Evolutionary conservation across 1,140 invertebrate genomes (phyloP), one percentile per base, ranked within the genome.

Genomic region (Akabosia matsudoensis): DNA sequence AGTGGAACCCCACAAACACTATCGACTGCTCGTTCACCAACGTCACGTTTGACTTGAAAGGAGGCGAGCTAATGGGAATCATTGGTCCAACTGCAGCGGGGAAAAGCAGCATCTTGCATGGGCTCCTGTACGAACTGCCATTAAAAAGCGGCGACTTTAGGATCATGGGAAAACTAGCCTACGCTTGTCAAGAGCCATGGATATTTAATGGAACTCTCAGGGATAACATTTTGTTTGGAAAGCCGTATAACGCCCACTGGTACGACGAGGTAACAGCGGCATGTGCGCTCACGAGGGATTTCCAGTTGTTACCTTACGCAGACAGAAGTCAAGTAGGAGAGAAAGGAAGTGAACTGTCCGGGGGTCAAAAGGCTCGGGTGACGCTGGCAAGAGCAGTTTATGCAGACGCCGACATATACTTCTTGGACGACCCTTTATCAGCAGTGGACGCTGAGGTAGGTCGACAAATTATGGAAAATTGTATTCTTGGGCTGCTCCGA

Each of bases 311-410:
- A n/a, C 26, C 74, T 18, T 72, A 61, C 26, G 74, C 52, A 4
- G 88, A 88, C 76, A 74, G 82, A 70, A 89, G 88, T 16, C 75
- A 86, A 56, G 87, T 89, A 28, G 92, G 92, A 3, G 94, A 97
- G 84, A 87, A 92, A 76, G 95, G 94, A 56, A 89, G 91, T 0
- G 91, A 90, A 7, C 85, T 97, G 1, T 95, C 93, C 73, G 94
- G 95, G 13, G 94, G 94, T 33, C 94, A 97, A 85, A 90, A 90
- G 76, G 93, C 94, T 30, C 87, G 95, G 82, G 90, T 97, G 22
- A 95, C 92, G 86, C 86, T 95, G 70, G 93, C 92, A 0, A 88
- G 61, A 30, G 61, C 61, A 10, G 61, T 67, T 10, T 67, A 67
- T n/a, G 28, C 24, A 30, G 61, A 67, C 30, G 61, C 61, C 1